Percentiles rank a stretch among this genome's conserved stretches.
These are phyloP conservation scores for Sphaerodactylus townsendi DNA, from an alignment of 2,113 vertebrate genomes.

Conservation along the genomic window DNA sequence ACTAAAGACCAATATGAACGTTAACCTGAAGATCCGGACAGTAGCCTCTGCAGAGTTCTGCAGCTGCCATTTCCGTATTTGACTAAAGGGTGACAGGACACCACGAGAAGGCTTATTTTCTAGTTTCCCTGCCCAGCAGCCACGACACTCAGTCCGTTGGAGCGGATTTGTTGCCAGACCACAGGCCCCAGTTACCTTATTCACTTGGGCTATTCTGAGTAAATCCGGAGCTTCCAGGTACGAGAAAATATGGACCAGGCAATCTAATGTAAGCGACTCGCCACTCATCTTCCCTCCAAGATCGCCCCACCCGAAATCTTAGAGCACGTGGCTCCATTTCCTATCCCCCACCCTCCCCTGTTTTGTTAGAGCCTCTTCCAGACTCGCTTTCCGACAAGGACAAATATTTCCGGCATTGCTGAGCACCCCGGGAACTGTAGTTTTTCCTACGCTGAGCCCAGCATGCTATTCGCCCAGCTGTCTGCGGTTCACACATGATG, in stretches of 20 bases:
- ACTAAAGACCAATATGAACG: not conserved
- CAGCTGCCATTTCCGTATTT: no score
- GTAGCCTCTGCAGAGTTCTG: not conserved
- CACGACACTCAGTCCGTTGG: not conserved
- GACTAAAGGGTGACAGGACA: not conserved
- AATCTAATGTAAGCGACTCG: not conserved
- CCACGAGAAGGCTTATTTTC: no score
- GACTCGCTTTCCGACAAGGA: not conserved
- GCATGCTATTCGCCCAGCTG: no score
- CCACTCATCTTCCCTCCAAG: rapidly evolving
- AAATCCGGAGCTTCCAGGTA: constrained; percentile 53
- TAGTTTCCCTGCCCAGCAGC: not conserved
- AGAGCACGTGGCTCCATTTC: no score
- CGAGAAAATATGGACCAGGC: constrained; percentile 52
- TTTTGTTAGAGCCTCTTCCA: not conserved
- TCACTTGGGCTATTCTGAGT: constrained; percentile 50
- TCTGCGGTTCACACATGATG: not conserved
- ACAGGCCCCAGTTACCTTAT: constrained; percentile 37
- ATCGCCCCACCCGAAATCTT: rapidly evolving
- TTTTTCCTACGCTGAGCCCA: no score
- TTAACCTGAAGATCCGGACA: not conserved
- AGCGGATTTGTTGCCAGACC: not conserved
- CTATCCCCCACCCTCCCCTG: no score
- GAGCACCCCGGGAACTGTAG: not conserved
- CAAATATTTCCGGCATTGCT: not conserved